Percentiles rank a stretch among this genome's conserved stretches.
Evolutionary conservation across 2,113 vertebrate genomes (phyloP).

Genomic region (Xenopus laevis): DNA sequence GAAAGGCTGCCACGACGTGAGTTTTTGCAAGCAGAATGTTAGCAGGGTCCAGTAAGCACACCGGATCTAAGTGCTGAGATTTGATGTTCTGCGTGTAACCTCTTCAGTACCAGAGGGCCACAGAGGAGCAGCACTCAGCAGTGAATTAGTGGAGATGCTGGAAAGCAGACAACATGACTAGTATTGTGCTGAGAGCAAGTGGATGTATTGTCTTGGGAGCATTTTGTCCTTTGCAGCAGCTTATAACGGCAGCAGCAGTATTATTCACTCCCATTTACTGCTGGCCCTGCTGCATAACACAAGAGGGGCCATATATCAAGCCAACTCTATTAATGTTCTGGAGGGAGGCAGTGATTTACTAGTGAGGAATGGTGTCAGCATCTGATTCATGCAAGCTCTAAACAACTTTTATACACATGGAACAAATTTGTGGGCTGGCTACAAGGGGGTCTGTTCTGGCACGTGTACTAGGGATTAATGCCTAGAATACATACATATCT

Average conservation of each 20-base stretch:
- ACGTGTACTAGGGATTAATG: background rate
- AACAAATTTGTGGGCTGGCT: background rate
- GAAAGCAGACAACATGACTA: constrained; percentile 10
- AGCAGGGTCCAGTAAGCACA: no score
- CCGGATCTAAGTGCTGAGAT: no score
- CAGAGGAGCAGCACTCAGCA: background rate
- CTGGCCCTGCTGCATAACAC: constrained; percentile 15
- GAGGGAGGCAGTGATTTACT: constrained; percentile 23
- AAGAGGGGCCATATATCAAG: constrained; percentile 27
- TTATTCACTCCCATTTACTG: constrained; percentile 37
- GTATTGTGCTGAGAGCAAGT: constrained; percentile 12
- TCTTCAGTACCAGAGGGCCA: background rate
- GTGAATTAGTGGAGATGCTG: constrained; percentile 7
- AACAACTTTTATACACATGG: constrained; percentile 11
- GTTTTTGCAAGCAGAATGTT: no score
- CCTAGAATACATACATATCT: no score
- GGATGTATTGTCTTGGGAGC: constrained; percentile 26
- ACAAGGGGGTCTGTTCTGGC: background rate
- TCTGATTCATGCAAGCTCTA: constrained; percentile 14
- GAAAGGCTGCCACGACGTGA: no score
- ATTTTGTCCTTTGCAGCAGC: constrained; percentile 38
- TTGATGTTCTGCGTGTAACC: no score
- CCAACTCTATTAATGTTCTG: constrained; percentile 32
- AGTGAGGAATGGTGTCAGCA: constrained; percentile 5
- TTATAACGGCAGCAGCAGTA: constrained; percentile 30